Percentiles rank a stretch among this genome's conserved stretches.
These are phyloP conservation scores for Rhagonycha fulva DNA, from an alignment of 2,888 invertebrate species.

Conservation along the genomic window DNA sequence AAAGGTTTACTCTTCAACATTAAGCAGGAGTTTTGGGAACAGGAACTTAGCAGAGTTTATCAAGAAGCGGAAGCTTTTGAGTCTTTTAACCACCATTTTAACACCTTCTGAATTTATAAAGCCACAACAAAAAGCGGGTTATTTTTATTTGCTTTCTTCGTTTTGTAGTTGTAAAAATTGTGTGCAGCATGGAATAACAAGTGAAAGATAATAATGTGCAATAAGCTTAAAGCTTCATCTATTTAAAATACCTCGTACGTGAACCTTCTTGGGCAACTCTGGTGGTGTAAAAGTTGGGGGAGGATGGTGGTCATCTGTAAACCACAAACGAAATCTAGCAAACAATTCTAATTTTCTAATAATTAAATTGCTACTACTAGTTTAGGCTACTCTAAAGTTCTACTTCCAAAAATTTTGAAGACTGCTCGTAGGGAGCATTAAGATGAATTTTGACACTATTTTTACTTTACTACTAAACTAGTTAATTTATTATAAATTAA, in stretches of 20 bases:
- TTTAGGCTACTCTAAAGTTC: background rate
- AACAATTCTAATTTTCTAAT: constrained; percentile 38
- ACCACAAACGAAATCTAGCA: constrained; percentile 71
- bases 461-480: background rate
- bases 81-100: constrained; percentile 13
- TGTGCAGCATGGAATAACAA: constrained; percentile 18
- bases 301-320: constrained; percentile 95
- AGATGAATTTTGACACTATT: background rate
- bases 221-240: constrained; percentile 20
- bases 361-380: background rate
- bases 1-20: constrained; percentile 10
- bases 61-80: constrained; percentile 42
- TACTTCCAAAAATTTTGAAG: background rate
- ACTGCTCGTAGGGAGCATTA: background rate
- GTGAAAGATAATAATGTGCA: constrained; percentile 12
- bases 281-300: constrained; percentile 98
- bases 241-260: constrained; percentile 80
- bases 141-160: constrained; percentile 8
- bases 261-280: constrained; percentile 98
- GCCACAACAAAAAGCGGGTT: background rate
- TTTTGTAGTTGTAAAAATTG: constrained; percentile 6
- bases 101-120: background rate
- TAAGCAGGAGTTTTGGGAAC: constrained; percentile 20
- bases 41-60: constrained; percentile 45
- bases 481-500: background rate